Base-by-base conservation (phyloP, 2,888 invertebrate species). In the Aricia artaxerxes region DNA sequence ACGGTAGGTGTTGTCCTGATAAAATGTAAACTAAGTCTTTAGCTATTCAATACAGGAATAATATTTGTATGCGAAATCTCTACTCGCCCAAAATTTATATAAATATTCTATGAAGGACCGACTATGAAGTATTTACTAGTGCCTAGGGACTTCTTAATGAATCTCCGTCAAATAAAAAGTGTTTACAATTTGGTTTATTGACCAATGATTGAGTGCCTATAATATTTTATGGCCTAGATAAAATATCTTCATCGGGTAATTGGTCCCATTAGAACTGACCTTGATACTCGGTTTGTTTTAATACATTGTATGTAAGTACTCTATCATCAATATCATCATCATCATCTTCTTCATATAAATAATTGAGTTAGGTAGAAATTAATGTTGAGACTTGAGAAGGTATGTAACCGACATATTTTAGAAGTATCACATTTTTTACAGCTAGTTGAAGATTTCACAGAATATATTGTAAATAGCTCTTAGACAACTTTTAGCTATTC, bases 211-310 rank as follows among this genome's bases (percentile, higher is more conserved):
- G 69, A 69, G 69, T 38, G 38, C 13, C 69, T 69, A 69, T 69
- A 69, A 69, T 69, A 69, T 69, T 69, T 69, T 69, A 69, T 69
- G 69, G 38, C 35, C 69, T 38, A 69, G 69, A 69, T 69, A 69
- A 69, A 69, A 69, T 69, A 69, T 69, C 38, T 69, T 69, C 69
- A 69, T 69, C 69, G 38, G 69, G 69, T 69, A 69, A 69, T 69
- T 69, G 69, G 38, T 69, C 69, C 69, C 69, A 69, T 69, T 69
- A 69, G 69, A 69, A 2, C 35, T 38, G 35, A 69, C 69, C 35
- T 35, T 69, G 69, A 69, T 69, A 11, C 13, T 31, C 35, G 64
- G 64, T 38, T 35, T 69, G 69, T 69, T 38, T 69, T 38, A 38
- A 69, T 35, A 69, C 35, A 69, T 38, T 38, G 35, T 35, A 38